Evolutionary conservation across 2,113 vertebrate genomes (phyloP).

Genomic region (Felis catus): DNA sequence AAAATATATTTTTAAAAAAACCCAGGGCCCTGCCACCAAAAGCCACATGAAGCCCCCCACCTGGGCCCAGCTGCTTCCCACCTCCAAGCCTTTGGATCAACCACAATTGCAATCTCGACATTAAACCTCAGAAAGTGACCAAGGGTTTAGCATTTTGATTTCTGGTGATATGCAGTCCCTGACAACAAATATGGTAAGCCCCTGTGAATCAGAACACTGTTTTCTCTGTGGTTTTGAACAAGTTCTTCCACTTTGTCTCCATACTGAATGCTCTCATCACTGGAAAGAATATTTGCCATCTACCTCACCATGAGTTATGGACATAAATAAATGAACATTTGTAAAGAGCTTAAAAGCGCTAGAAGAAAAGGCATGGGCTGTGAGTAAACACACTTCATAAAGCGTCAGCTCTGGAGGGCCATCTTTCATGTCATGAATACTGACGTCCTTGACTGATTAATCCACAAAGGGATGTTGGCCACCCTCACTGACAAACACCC

Average conservation of each 20-base stretch:
- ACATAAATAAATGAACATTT: neutral
- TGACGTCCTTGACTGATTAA: accelerated
- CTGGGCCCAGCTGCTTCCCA: neutral
- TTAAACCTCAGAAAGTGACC: neutral
- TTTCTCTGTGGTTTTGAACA: neutral
- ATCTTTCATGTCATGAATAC: accelerated
- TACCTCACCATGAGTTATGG: neutral
- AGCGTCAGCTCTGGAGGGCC: neutral
- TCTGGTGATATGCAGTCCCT: neutral
- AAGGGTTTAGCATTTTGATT: neutral
- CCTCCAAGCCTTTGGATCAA: neutral
- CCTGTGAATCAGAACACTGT: neutral
- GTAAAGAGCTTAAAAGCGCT: neutral
- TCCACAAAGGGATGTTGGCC: accelerated
- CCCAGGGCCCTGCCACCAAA: neutral
- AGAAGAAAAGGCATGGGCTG: neutral
- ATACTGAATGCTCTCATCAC: neutral
- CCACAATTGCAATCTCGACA: neutral
- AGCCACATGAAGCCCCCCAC: neutral
- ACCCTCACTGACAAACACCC: neutral
- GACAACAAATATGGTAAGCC: neutral
- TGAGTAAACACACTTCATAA: neutral
- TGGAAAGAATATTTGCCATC: neutral
- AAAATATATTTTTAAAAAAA: too few species aligned
- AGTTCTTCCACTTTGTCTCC: neutral